Conservation (phyloP, 2,888 invertebrate genomes). For the Drosophila buzzatii region DNA sequence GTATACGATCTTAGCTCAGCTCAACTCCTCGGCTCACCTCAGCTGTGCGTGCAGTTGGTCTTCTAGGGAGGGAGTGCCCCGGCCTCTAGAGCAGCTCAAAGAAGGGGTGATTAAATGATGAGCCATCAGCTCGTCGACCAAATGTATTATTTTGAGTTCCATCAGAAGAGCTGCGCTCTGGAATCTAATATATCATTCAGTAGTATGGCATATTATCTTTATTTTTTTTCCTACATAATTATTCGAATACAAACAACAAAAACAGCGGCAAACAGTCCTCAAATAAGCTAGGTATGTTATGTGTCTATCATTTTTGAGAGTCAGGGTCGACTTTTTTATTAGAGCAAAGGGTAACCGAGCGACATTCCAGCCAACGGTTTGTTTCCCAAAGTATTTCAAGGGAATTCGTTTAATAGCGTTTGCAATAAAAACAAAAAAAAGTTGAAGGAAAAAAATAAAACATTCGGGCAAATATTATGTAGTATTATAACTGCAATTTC, state of each 20-base stretch:
- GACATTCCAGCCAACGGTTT: constrained; percentile 65
- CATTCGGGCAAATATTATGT: constrained; percentile 32
- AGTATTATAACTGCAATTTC: constrained; percentile 59
- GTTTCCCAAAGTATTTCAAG: constrained; percentile 63
- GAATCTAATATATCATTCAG: constrained; percentile 19
- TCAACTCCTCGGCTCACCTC: background rate
- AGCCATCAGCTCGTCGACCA: constrained; percentile 5
- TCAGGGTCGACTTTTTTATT: constrained; percentile 26
- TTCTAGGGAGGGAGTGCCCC: constrained; percentile 10
- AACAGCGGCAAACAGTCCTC: constrained; percentile 39
- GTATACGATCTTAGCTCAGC: constrained; percentile 2
- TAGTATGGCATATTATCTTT: constrained; percentile 18
- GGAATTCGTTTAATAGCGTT: constrained; percentile 75
- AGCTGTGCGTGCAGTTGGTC: constrained; percentile 16
- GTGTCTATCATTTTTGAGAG: constrained; percentile 64
- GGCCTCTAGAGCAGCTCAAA: constrained; percentile 2
- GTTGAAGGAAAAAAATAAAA: constrained; percentile 14
- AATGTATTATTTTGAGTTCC: constrained; percentile 1
- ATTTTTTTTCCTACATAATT: constrained; percentile 13
- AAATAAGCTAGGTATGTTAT: constrained; percentile 54
- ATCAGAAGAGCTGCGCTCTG: background rate
- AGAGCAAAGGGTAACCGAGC: constrained; percentile 27
- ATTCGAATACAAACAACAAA: constrained; percentile 34
- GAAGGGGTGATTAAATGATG: constrained; percentile 11
- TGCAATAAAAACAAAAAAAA: constrained; percentile 61